A percentile compares a stretch with the other conserved stretches of the same genome.
Conservation (phyloP, 2,797 vertebrate genomes). For the Gymnoscopelus braueri region DNA sequence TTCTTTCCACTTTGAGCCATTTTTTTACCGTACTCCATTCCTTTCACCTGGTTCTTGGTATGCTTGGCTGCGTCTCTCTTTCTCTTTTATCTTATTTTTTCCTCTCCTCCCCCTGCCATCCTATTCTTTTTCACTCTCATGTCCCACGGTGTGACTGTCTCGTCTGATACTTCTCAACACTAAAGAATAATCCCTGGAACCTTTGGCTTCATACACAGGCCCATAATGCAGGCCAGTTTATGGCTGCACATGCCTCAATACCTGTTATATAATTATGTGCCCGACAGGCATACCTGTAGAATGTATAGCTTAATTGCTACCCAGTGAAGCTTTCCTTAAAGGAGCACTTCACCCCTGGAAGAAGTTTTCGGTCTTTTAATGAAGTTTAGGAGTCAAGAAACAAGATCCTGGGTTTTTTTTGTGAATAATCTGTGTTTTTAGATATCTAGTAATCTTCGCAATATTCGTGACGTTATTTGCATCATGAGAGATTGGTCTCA, state of each 20-base stretch:
- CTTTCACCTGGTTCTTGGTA: not conserved
- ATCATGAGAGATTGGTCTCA: too few species aligned
- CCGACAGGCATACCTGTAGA: constrained; percentile 11
- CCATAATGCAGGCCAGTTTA: constrained; percentile 15
- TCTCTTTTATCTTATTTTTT: not conserved
- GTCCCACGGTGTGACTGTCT: constrained; percentile 7
- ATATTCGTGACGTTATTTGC: too few species aligned
- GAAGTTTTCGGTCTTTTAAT: too few species aligned
- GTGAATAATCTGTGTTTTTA: too few species aligned
- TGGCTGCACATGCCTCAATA: not conserved
- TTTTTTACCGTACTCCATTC: not conserved
- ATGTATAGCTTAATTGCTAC: not conserved
- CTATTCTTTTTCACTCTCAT: not conserved
- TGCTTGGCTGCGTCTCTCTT: not conserved
- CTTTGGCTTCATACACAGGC: constrained; percentile 17
- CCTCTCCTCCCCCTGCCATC: not conserved
- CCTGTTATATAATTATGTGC: not conserved
- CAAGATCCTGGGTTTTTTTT: too few species aligned
- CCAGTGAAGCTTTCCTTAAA: not conserved
- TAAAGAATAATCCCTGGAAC: constrained; percentile 10
- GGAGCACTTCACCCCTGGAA: too few species aligned
- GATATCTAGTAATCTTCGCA: too few species aligned
- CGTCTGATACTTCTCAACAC: constrained; percentile 6
- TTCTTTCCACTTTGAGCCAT: too few species aligned
- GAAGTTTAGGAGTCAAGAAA: too few species aligned